A percentile compares a stretch with the other conserved stretches of the same genome.
Conservation (phyloP, 2,888 invertebrate species). For the Microplitis deprimator region DNA sequence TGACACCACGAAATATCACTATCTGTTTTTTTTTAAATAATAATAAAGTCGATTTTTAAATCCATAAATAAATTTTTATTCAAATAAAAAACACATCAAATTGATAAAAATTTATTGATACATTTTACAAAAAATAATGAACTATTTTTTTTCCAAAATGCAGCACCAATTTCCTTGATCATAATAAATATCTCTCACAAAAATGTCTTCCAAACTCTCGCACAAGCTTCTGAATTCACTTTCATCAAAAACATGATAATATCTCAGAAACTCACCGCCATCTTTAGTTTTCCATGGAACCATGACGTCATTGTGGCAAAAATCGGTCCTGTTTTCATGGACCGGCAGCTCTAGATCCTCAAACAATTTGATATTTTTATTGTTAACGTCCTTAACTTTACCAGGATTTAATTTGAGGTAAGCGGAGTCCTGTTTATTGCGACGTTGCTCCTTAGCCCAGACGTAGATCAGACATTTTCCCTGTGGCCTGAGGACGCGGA, state of each 20-base stretch:
- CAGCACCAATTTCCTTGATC: constrained; percentile 98
- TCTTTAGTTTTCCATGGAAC: constrained; percentile 93
- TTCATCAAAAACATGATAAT: constrained; percentile 94
- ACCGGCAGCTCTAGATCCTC: constrained; percentile 77
- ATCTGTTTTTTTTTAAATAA: too few species aligned
- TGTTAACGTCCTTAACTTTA: constrained; percentile 67
- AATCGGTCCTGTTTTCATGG: constrained; percentile 92
- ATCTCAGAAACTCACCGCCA: constrained; percentile 79
- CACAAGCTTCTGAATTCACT: constrained; percentile 84
- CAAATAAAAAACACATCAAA: too few species aligned
- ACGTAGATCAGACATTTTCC: constrained; percentile 92
- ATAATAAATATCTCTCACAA: constrained; percentile 83
- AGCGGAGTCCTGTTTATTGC: constrained; percentile 77
- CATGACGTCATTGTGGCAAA: constrained; percentile 89
- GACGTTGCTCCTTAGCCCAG: constrained; percentile 94
- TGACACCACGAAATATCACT: too few species aligned
- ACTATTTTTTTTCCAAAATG: constrained; percentile 62
- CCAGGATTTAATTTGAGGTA: constrained; percentile 76
- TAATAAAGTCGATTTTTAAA: too few species aligned
- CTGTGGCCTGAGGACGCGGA: constrained; percentile 79
- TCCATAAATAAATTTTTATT: too few species aligned
- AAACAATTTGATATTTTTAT: constrained; percentile 32
- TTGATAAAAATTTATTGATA: too few species aligned
- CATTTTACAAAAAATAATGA: too few species aligned
- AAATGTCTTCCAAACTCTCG: constrained; percentile 72